Base-by-base conservation (phyloP, 1,140 invertebrate genomes). In the Nautilus pompilius region DNA sequence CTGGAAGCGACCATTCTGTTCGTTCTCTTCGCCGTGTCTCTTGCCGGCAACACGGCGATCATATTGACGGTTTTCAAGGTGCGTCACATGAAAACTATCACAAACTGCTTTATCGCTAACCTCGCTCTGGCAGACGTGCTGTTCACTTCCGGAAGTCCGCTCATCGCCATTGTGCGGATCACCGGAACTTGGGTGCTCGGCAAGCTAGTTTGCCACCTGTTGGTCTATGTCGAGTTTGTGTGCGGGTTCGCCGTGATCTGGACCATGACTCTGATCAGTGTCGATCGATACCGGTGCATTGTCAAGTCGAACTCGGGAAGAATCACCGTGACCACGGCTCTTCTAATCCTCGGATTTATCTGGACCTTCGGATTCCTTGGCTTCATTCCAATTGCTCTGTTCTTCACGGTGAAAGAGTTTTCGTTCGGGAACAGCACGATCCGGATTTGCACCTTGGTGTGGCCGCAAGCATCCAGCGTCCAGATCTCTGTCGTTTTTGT, bases 221-320 rank as follows among this genome's bases (percentile, higher is more conserved):
- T 77, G 20, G 66, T 67, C 26, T 75, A 70, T 33, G 8, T 58
- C 6, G 49, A 69, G 59, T 73, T 72, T 45, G 68, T 74, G 3
- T 76, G 74, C 29, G 71, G 65, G 5, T 64, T 70, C 34, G 72
- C 72, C 5, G 68, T 69, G 33, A 75, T 77, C 26, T 79, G 77
- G 77, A 77, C 75, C 0, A 72, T 79, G 77, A 70, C 71, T 0
- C 57, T 72, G 20, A 77, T 79, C 2, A 76, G 77, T 45, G 65
- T 79, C 17, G 77, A 79, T 58, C 65, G 77, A 48, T 73, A 74
- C 45, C 58, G 69, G 1, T 72, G 71, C 24, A 79, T 75, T 26
- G 70, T 66, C n/a, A 65, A 53, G 33, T 28, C 54, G 8, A 24
- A 41, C 13, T 55, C 28, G 10, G 71, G 65, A 28, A 64, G 67